Evolutionary conservation across 2,113 vertebrate species (phyloP), one percentile per base, ranked within the genome.

Genomic region (Periophthalmodon schlosseri): DNA sequence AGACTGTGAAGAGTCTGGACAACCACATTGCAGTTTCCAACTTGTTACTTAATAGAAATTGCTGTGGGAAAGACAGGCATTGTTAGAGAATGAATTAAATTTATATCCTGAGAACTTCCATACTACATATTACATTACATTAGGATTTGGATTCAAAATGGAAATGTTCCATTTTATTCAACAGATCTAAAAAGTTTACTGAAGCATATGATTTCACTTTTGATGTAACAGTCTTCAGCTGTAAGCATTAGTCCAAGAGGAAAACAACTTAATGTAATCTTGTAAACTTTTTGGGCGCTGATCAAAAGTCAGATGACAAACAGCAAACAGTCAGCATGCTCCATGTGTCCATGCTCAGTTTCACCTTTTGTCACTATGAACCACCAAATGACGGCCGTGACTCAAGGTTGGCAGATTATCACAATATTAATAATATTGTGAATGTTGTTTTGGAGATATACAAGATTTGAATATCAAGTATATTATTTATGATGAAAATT

Each of bases 1-100:
- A 98, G 81, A 99, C 96, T 0, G 98, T 99, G 90, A 99, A 98
- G 80, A 99, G 91, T 8, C 98, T 95, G 63, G 97, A 99, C 77
- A 99, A 94, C 98, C 98, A 99, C 98, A 99, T 99, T 8, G 96
- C 96, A 0, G 97, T 97, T 88, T 99, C 98, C 91, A 99, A 83
- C 82, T 99, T 99, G 89, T 98, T 99, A 75, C 92, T 92, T 95
- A 98, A 93, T 91, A 99, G 87, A 92, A 96, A 99, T 96, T 97
- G 98, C 97, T 99, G 89, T 16, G 91, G 86, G 66, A 69, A 70
- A 87, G 86, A 81, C 74, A 69, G 36, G 74, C 63, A 84, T 63
- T 73, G 36, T 66, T 12, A 70, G 3, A 4, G n/a, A 44, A 69
- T 52, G 14, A 33, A 24, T 46, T 15, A 0, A 2, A 50, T 5